Base-by-base conservation (phyloP, 2,113 vertebrate species). In the Corythaeola cristata region DNA sequence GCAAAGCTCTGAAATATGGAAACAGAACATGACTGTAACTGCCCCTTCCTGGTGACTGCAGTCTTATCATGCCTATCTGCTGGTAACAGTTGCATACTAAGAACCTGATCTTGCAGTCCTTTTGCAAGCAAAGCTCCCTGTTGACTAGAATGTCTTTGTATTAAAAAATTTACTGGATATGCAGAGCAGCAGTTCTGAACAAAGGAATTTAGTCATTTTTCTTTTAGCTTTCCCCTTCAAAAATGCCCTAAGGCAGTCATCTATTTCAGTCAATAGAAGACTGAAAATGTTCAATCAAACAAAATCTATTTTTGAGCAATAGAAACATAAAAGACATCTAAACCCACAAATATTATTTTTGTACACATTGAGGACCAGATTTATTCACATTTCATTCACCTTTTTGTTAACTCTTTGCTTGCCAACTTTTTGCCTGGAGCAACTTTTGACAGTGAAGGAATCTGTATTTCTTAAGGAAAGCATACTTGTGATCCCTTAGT, bases 161-260 rank as follows among this genome's bases (percentile, higher is more conserved):
- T 71, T 62, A 50, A 86, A 96, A 94, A 74, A 88, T 5, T 77
- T 93, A 78, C 77, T 73, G 68, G 82, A 59, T 94, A 92, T 75
- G 91, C 85, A 95, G 82, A 92, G 80, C 60, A 92, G 73, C 13
- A 78, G 67, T 76, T 93, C 79, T 82, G 55, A 91, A 93, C 66
- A 95, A 95, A 97, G 49, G 39, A 85, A 81, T 71, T 79, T 44
- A 79, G 73, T 73, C 2, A 37, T 84, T 95, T 90, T 92, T 79
- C 86, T 85, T 92, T 91, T 58, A 6, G 26, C 95, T 87, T 97
- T 92, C 45, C 60, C 85, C 74, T 96, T 96, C 90, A 95, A 79
- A 98, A 97, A 97, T 96, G 95, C 96, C 97, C 93, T 95, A 77
- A 96, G 96, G 96, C 97, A 94, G 66, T 92, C 68, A 96, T 95